Conservation (phyloP, 2,113 vertebrate genomes). For the Datnioides undecimradiatus region DNA sequence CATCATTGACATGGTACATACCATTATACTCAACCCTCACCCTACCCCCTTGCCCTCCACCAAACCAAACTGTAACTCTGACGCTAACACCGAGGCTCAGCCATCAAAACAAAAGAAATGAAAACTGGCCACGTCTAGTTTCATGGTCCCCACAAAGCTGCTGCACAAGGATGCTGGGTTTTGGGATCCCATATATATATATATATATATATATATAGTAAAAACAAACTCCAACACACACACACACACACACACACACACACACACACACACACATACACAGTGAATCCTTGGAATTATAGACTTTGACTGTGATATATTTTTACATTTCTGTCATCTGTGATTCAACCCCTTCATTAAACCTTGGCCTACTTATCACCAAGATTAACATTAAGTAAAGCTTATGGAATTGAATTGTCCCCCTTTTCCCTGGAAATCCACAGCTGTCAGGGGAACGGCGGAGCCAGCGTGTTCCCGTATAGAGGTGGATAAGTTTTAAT, state of each 20-base stretch:
- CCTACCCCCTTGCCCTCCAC: too few relatives aligned
- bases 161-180: too few relatives aligned
- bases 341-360: slow-evolving; percentile 59
- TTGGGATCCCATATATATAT: too few relatives aligned
- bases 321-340: slow-evolving; percentile 48
- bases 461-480: not conserved
- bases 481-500: slow-evolving; percentile 40
- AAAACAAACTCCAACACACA: too few relatives aligned
- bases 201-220: too few relatives aligned
- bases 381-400: slow-evolving; percentile 68
- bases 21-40: too few relatives aligned
- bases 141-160: too few relatives aligned
- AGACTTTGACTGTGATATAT: slow-evolving; percentile 26
- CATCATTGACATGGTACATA: too few relatives aligned
- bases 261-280: slow-evolving; percentile 2
- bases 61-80: too few relatives aligned
- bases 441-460: slow-evolving; percentile 21
- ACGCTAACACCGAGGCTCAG: too few relatives aligned
- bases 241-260: slow-evolving; percentile 24
- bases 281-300: slow-evolving; percentile 19
- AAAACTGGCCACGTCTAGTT: too few relatives aligned
- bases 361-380: slow-evolving; percentile 49
- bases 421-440: slow-evolving; percentile 48
- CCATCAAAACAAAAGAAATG: too few relatives aligned
- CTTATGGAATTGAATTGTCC: slow-evolving; percentile 58